These are phyloP conservation scores for Pseudorectes ferrugineus DNA, from an alignment of 2,113 vertebrate genomes.

Conservation along the genomic window DNA sequence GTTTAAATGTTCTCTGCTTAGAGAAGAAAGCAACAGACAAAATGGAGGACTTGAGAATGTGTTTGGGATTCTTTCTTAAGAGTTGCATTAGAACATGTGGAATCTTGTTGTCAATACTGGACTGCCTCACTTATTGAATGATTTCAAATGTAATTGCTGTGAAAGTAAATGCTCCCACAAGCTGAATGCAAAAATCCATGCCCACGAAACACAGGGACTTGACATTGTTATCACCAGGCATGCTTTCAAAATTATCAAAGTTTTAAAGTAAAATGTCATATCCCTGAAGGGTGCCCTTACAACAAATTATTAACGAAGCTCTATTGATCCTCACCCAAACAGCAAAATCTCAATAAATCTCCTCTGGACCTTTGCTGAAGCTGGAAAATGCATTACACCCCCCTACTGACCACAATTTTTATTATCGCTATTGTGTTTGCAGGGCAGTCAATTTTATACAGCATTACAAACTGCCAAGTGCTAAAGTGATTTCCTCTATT, in stretches of 20 bases:
- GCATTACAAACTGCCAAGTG: conserved; percentile 78
- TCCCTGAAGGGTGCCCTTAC: conserved; percentile 66
- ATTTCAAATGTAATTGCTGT: conserved; percentile 43
- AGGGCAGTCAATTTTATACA: conserved; percentile 79
- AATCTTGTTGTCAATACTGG: conserved; percentile 39
- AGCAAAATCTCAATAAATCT: conserved; percentile 80
- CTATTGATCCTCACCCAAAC: conserved; percentile 81
- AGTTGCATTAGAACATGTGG: not conserved
- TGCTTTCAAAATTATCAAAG: conserved; percentile 66
- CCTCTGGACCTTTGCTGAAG: conserved; percentile 75
- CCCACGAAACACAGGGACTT: not conserved
- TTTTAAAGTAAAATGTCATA: conserved; percentile 77
- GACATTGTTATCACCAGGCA: conserved; percentile 19
- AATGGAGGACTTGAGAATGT: not conserved
- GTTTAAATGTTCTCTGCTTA: not conserved
- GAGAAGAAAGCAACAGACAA: conserved; percentile 10
- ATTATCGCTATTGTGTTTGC: conserved; percentile 80
- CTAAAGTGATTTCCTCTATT: conserved; percentile 82
- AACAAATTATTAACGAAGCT: conserved; percentile 76
- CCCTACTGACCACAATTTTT: conserved; percentile 78
- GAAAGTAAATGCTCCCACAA: conserved; percentile 20
- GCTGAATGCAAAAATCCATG: conserved; percentile 27
- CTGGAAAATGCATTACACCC: conserved; percentile 75
- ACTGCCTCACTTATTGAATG: not conserved
- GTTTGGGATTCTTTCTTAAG: not conserved